Conservation (phyloP, 1,140 invertebrate genomes). For the Saccostrea cuccullata region DNA sequence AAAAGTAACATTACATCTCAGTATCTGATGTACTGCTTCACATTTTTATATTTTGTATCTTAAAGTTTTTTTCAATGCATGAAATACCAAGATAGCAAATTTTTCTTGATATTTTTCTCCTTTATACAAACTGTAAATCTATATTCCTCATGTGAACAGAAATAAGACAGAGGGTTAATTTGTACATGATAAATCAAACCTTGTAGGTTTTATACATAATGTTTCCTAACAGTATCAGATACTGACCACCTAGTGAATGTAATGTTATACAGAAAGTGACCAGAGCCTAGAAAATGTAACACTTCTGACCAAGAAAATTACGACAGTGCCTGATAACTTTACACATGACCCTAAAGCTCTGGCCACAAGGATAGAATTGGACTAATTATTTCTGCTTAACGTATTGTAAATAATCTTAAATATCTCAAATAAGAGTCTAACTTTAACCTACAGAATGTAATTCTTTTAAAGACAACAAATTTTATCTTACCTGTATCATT, state of each 20-base stretch:
- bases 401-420: not conserved
- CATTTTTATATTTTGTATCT: not conserved
- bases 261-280: not conserved
- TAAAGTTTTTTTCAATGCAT: not conserved
- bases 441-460: not conserved
- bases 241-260: not conserved
- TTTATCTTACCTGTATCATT: slow-evolving; percentile 2
- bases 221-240: slow-evolving; percentile 1
- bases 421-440: not conserved
- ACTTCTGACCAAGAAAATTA: not conserved
- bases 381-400: not conserved
- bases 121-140: not conserved
- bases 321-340: not conserved
- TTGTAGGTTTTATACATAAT: not conserved
- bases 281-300: not conserved
- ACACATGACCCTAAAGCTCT: not conserved
- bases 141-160: not conserved
- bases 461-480: not conserved
- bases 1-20: slow-evolving; percentile 8
- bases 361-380: not conserved
- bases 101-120: not conserved
- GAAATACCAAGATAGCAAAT: not conserved
- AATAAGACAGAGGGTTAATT: not conserved
- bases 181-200: not conserved
- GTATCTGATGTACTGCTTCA: not conserved